phyloP scores from a whole-genome alignment of 2,797 vertebrate species.

The Myotis pilosus region DNA sequence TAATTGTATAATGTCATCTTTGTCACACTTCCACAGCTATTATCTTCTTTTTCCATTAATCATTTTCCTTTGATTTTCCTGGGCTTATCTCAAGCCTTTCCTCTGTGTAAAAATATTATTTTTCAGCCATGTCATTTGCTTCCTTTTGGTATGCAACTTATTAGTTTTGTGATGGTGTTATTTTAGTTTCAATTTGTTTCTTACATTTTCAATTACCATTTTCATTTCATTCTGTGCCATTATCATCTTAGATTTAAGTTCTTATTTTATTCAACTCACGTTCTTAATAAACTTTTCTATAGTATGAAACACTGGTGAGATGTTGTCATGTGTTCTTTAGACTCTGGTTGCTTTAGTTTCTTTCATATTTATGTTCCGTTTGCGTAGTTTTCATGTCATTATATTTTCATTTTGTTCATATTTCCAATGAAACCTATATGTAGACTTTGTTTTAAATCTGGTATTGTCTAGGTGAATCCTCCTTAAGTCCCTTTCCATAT shows the following conservation, averaged over 20 bases:
- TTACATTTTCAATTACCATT: conserved; percentile 54
- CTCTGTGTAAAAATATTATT: conserved; percentile 26
- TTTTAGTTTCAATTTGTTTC: conserved; percentile 54
- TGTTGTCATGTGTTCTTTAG: neutral
- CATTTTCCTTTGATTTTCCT: conserved; percentile 1
- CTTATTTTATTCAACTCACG: neutral
- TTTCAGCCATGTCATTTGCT: conserved; percentile 5
- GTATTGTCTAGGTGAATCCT: neutral
- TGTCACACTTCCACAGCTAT: neutral
- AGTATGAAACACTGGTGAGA: neutral
- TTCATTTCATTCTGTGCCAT: conserved; percentile 39
- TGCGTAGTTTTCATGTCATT: neutral
- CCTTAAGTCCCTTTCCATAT: neutral
- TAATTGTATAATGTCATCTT: neutral
- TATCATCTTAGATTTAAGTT: neutral
- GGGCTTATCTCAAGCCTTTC: neutral
- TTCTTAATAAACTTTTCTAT: neutral
- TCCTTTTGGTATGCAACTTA: conserved; percentile 53
- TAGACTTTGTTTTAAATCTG: neutral
- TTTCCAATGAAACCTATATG: neutral
- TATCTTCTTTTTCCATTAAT: conserved; percentile 27
- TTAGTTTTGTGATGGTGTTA: conserved; percentile 34
- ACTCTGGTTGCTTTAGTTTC: neutral
- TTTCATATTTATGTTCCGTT: neutral
- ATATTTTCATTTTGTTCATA: neutral